Base-by-base conservation (phyloP, 2,888 invertebrate genomes). In the Tineola bisselliella region DNA sequence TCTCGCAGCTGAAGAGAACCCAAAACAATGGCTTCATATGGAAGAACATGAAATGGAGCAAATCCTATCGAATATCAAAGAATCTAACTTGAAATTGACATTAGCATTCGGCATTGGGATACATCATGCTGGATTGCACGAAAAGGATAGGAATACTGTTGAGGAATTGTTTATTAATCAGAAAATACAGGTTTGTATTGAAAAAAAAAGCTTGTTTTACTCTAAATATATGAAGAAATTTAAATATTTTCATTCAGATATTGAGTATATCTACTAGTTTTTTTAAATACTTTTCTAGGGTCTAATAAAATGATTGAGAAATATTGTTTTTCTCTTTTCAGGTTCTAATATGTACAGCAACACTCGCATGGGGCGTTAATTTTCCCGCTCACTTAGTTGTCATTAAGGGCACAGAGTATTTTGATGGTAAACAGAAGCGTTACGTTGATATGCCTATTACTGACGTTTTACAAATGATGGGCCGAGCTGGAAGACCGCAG, bases 371-470 rank as follows among this genome's bases (percentile, higher is more conserved):
- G 99, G 99, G 99, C 38, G 98, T 99, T 8, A 99, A 99, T 84
- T 94, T 99, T 74, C 99, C 99, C 1, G 99, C 99, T 0, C 98
- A 99, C 80, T 81, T 98, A 59, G 98, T 99, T 0, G 93, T 99
- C n/a, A 93, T 99, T 66, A 99, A 99, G 79, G 98, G 99, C 62
- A 99, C 99, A 0, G 99, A 99, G 79, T 99, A 96, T 79, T 99
- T 94, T 76, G 99, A 99, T 78, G 98, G 98, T 0, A 98, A 99
- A 77, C 92, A 92, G 30, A 95, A 96, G 75, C 91, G 98, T 67
- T 99, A 99, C 79, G 96, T 99, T 10, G 99, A 99, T 74, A 99
- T 99, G 94, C 99, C 99, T 0, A 98, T 99, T 59, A 99, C 99
- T 0, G 99, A 99, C 83, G 98, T 99, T 0, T 87, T 99, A 62